These are phyloP conservation scores for Drosophila parabipectinata DNA, from an alignment of 1,140 invertebrate genomes.

Conservation along the genomic window DNA sequence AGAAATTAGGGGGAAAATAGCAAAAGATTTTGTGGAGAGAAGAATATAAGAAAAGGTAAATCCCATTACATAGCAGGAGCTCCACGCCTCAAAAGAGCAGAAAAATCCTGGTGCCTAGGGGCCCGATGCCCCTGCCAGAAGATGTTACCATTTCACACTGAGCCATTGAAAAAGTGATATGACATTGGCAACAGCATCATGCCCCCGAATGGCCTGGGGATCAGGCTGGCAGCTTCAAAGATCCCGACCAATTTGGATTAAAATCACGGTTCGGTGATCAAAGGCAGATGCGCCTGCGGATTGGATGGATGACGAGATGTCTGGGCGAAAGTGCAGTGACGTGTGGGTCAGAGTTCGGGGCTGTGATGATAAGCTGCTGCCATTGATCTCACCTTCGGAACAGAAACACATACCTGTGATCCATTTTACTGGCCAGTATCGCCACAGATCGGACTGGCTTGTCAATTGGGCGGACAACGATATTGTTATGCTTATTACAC, in stretches of 20 bases:
- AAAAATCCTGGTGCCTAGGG: constrained; percentile 6
- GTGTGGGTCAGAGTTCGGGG: constrained; percentile 55
- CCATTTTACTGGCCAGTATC: constrained; percentile 66
- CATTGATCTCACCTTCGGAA: constrained; percentile 78
- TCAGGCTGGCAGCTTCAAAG: constrained; percentile 51
- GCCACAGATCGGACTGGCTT: constrained; percentile 67
- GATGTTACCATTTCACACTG: constrained; percentile 80
- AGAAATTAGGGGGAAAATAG: constrained; percentile 4
- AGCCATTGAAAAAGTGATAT: constrained; percentile 76
- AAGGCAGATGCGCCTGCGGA: constrained; percentile 66
- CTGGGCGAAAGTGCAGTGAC: constrained; percentile 74
- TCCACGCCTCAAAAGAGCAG: constrained; percentile 78
- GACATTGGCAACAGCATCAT: constrained; percentile 60
- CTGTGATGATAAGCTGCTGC: constrained; percentile 49
- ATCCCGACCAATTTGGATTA: constrained; percentile 75
- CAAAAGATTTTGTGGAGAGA: constrained; percentile 1
- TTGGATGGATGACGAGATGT: constrained; percentile 51
- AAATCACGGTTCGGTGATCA: constrained; percentile 82
- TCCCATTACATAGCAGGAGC: constrained; percentile 75
- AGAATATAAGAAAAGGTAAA: constrained; percentile 57
- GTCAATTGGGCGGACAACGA: constrained; percentile 82
- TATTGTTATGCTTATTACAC: constrained; percentile 84
- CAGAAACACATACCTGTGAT: constrained; percentile 65
- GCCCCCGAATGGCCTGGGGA: constrained; percentile 6
- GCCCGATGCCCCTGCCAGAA: constrained; percentile 10